Evolutionary conservation across 2,113 vertebrate species (phyloP), one percentile per base, ranked within the genome.

Genomic region (Hypanus sabinus): DNA sequence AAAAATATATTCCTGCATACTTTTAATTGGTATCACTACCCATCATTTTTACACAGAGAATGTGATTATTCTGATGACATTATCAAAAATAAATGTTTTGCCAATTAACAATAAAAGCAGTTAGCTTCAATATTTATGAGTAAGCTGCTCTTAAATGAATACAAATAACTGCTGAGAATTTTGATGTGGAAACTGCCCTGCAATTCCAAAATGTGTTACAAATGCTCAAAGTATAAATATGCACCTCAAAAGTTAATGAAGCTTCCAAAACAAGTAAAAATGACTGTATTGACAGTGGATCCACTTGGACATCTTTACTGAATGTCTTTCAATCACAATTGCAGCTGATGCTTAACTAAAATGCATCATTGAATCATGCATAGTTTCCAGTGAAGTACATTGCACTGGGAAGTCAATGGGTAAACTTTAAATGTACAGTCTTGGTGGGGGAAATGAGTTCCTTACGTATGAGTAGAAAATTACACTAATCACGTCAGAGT

Each of bases 71-170:
- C 8, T 65, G 27, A 88, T 65, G 16, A 11, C 60, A 90, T 11
- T 79, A 36, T 90, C 16, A 65, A 90, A 38, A 65, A 65, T 36
- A 65, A 33, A 90, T 36, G 85, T 68, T 68, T 2, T 14, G 20
- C 5, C 57, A 90, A 90, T 68, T 65, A 90, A 90, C 60, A 90
- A n/a, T 60, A 88, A 88, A 88, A 88, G 85, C 57, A 90, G 65
- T 33, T 90, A 18, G 57, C 85, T 33, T 90, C n/a, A 62, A 65
- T 90, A 20, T n/a, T 90, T 65, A 62, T 57, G 60, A 90, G 57
- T 18, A n/a, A 90, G 16, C 57, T 65, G 60, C 57, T 65, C 60
- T 65, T 0, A 68, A 90, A 33, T 90, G 85, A 16, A 33, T 20
- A 65, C 85, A 9, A 65, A 90, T 88, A 8, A 8, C n/a, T 18